phyloP scores from a whole-genome alignment of 2,797 vertebrate genomes.

The Dallia pectoralis region DNA sequence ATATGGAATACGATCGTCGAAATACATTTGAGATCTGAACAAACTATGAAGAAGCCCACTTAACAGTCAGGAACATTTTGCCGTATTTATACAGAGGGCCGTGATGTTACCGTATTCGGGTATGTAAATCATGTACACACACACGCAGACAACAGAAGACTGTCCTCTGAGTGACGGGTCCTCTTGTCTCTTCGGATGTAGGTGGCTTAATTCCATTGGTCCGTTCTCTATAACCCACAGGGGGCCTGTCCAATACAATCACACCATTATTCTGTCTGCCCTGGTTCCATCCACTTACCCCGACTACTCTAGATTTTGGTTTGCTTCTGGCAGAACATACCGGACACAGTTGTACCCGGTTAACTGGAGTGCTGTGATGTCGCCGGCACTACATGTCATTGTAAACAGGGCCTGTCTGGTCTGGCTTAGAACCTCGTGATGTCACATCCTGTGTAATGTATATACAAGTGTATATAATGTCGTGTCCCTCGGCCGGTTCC shows the following conservation, averaged over 20 bases:
- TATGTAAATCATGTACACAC: slow-evolving; percentile 45
- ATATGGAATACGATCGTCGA: background rate
- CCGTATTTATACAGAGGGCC: slow-evolving; percentile 32
- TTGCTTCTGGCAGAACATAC: slow-evolving; percentile 29
- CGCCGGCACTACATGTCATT: slow-evolving; percentile 40
- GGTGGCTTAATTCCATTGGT: slow-evolving; percentile 24
- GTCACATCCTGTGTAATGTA: slow-evolving; percentile 73
- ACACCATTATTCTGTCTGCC: slow-evolving; percentile 19
- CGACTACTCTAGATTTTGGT: slow-evolving; percentile 30
- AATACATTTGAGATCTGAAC: slow-evolving; percentile 6
- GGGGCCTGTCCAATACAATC: slow-evolving; percentile 1
- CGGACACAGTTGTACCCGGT: slow-evolving; percentile 48
- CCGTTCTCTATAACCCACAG: background rate
- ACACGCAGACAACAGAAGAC: slow-evolving; percentile 35
- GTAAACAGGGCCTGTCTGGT: slow-evolving; percentile 44
- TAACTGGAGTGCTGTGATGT: slow-evolving; percentile 63
- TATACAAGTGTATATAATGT: slow-evolving; percentile 74
- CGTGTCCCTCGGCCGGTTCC: slow-evolving; percentile 3
- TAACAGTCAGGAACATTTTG: slow-evolving; percentile 37
- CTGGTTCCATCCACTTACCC: slow-evolving; percentile 47
- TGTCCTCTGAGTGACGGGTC: slow-evolving; percentile 22
- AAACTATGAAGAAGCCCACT: slow-evolving; percentile 5
- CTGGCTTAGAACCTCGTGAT: slow-evolving; percentile 47
- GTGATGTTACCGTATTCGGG: slow-evolving; percentile 29
- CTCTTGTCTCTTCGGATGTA: slow-evolving; percentile 14